These are phyloP conservation scores for Parnassius glacialis DNA, from an alignment of 2,888 invertebrate species.

Conservation along the genomic window DNA sequence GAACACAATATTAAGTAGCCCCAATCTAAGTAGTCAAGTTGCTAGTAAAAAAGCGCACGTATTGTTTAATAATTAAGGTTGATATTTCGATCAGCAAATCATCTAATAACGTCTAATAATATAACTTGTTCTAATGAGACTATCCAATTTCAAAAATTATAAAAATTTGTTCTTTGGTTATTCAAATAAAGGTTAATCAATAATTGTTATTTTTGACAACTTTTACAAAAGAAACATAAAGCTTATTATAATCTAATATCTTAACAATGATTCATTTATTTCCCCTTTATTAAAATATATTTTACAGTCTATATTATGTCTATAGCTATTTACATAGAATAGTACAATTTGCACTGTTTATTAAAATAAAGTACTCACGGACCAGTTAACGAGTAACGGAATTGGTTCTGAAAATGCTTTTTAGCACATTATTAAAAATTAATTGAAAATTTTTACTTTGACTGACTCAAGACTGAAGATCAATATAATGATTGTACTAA, in stretches of 20 bases:
- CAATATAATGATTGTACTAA: too few relatives aligned
- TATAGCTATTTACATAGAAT: constrained; percentile 23
- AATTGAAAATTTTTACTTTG: too few relatives aligned
- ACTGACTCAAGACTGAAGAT: too few relatives aligned
- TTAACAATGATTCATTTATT: constrained; percentile 7
- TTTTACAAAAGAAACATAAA: constrained; percentile 26
- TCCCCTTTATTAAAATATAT: background rate
- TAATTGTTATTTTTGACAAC: constrained; percentile 40
- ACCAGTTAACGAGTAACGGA: too few relatives aligned
- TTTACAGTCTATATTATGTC: constrained; percentile 13
- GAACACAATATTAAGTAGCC: background rate
- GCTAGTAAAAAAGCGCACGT: background rate
- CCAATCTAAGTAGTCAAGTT: background rate
- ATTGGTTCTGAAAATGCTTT: too few relatives aligned
- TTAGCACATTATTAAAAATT: too few relatives aligned
- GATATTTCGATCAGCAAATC: constrained; percentile 1
- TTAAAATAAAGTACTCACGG: too few relatives aligned
- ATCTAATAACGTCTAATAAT: constrained; percentile 9
- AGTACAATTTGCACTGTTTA: background rate
- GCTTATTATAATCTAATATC: constrained; percentile 9
- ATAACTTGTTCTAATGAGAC: constrained; percentile 29
- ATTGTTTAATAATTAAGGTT: background rate
- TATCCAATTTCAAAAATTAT: constrained; percentile 35
- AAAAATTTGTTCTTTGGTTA: constrained; percentile 62
- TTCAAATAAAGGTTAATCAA: constrained; percentile 48